Evolutionary conservation across 1,140 invertebrate species (phyloP).

Genomic region (Araneus ventricosus): DNA sequence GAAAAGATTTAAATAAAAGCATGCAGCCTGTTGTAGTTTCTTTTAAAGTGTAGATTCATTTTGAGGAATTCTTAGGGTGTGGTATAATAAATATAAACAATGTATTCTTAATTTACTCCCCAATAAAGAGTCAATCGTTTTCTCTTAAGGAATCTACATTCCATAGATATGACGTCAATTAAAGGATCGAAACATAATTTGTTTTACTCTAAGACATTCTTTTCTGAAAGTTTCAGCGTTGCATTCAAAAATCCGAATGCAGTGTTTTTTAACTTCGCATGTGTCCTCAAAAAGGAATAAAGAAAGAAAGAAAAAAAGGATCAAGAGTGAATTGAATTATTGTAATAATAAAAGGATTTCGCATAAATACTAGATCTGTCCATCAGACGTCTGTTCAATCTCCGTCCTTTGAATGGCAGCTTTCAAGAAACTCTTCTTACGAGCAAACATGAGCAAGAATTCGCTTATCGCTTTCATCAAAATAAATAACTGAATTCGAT

Average conservation of each 20-base stretch:
- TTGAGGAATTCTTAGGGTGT: no score
- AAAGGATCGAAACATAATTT: background rate
- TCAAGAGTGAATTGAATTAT: conserved; percentile 27
- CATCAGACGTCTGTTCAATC: conserved; percentile 4
- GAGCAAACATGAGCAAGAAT: conserved; percentile 3
- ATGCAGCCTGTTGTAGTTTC: no score
- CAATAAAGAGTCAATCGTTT: no score
- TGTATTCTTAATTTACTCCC: no score
- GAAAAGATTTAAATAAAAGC: no score
- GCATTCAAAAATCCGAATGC: background rate
- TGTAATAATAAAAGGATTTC: conserved; percentile 10
- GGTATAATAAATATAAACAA: no score
- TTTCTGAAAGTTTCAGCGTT: background rate
- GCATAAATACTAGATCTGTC: conserved; percentile 25
- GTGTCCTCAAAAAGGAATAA: background rate
- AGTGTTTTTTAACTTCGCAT: background rate
- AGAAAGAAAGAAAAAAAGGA: background rate
- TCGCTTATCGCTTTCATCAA: background rate
- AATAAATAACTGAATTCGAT: background rate
- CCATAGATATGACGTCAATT: background rate
- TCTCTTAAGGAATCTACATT: background rate
- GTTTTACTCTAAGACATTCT: background rate
- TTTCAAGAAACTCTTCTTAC: conserved; percentile 1
- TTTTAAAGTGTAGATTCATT: no score
- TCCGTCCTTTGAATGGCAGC: conserved; percentile 5